Evolutionary conservation across 2,797 vertebrate genomes (phyloP), one percentile per base, ranked within the genome.

Genomic region (Spheniscus humboldti): DNA sequence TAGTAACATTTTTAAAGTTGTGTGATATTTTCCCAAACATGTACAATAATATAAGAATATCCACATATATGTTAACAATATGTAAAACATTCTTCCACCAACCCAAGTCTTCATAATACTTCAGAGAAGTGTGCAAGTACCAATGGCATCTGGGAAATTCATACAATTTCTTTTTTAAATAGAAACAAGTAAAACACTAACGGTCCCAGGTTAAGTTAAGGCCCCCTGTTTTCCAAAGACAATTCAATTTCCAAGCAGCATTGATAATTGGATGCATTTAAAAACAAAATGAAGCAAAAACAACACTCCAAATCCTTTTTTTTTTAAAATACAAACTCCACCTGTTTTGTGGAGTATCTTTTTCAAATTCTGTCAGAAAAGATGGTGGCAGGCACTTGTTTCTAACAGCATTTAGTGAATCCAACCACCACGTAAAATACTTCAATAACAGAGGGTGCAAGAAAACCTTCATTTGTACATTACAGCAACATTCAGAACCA

Each of bases 31-130:
- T 96, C 81, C 94, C 95, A 98, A 97, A 98, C 98, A 98, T 98
- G 97, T 98, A 98, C 98, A 98, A 96, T 97, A 98, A 91, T 94
- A 98, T 97, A 98, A 98, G 97, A 96, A 97, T 97, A 97, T 97
- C 97, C 98, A 98, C 96, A 97, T 96, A 96, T 97, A 97, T 96
- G 97, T 95, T 97, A 97, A 97, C 90, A 96, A 93, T 95, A 95
- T 95, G 92, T 94, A 97, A 97, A 98, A 97, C 95, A 97, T 97
- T 97, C 89, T 96, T 95, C 83, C 78, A 96, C 76, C 86, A 96
- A 97, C 94, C 88, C 75, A 96, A 94, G 85, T 88, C 77, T 95
- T 95, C 91, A 86, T 96, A 96, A 92, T 96, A 97, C 95, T 97
- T 97, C 90, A 76, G 88, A 94, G 86, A 97, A 94, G 87, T 82